Conservation (phyloP, 2,797 vertebrate species). For the Myotis vivesi region DNA sequence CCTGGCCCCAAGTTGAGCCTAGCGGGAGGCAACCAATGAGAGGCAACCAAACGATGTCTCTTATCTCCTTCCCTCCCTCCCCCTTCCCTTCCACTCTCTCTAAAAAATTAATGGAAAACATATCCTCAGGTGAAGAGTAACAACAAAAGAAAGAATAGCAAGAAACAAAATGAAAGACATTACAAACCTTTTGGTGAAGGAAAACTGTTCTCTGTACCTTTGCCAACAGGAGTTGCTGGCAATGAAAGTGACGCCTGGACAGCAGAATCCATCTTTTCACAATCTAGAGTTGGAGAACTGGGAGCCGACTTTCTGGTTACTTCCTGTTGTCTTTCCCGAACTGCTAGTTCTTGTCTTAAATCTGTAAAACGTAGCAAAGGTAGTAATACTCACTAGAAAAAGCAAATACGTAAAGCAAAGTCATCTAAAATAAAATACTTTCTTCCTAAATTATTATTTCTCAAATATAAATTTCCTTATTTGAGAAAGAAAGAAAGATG, state of each 20-base stretch:
- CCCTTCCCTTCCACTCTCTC: neutral
- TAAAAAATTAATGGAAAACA: neutral
- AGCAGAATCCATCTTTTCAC: slow-evolving; percentile 94
- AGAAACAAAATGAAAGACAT: neutral
- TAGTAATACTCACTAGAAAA: neutral
- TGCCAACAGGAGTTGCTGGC: slow-evolving; percentile 95
- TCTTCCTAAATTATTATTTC: slow-evolving; percentile 24
- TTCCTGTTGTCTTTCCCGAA: slow-evolving; percentile 94
- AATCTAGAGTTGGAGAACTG: slow-evolving; percentile 95
- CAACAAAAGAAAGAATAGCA: neutral
- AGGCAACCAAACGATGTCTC: neutral
- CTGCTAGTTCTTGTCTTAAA: slow-evolving; percentile 95
- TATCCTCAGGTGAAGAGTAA: no score
- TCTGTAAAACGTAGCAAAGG: slow-evolving; percentile 84
- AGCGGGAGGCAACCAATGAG: no score
- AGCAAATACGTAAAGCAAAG: slow-evolving; percentile 27
- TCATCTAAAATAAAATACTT: neutral
- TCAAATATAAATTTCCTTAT: slow-evolving; percentile 27
- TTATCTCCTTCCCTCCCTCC: neutral
- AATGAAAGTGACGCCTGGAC: slow-evolving; percentile 96
- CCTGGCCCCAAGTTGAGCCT: no score
- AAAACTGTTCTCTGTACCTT: slow-evolving; percentile 91
- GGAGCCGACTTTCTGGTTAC: slow-evolving; percentile 93
- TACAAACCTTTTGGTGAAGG: slow-evolving; percentile 90
- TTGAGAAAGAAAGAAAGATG: neutral